Evolutionary conservation across 2,113 vertebrate species (phyloP).

Genomic region (Pelusios castaneus): DNA sequence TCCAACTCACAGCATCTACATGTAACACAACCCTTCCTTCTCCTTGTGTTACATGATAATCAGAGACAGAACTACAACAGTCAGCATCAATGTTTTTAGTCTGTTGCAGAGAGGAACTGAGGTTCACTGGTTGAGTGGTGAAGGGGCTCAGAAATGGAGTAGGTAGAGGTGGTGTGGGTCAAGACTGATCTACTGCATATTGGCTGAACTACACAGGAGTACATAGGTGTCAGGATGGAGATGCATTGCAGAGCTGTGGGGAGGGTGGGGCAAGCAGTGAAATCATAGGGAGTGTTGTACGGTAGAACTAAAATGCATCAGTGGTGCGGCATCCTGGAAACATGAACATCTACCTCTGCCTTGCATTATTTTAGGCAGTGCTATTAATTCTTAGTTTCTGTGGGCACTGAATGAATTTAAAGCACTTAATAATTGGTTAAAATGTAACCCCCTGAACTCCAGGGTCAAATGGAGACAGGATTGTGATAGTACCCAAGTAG

Average conservation of each 20-base stretch:
- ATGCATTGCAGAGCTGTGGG: neutral
- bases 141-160: neutral
- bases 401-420: neutral
- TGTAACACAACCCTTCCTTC: neutral
- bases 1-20: neutral
- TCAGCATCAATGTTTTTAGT: neutral
- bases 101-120: neutral
- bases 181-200: no score
- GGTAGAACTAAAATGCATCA: neutral
- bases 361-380: neutral
- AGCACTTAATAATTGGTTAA: neutral
- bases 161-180: neutral
- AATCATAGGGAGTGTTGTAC: neutral
- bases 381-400: neutral
- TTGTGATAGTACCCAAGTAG: neutral
- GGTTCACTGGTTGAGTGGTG: neutral
- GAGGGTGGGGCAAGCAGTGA: rapidly evolving
- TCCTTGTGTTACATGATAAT: neutral
- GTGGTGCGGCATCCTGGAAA: neutral
- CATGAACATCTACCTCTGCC: neutral
- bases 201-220: neutral
- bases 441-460: neutral
- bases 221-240: neutral
- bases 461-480: neutral
- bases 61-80: neutral